Percentiles rank a stretch among this genome's conserved stretches.
These are phyloP conservation scores for Drosophila formosana DNA, from an alignment of 2,888 invertebrate species.

Conservation along the genomic window DNA sequence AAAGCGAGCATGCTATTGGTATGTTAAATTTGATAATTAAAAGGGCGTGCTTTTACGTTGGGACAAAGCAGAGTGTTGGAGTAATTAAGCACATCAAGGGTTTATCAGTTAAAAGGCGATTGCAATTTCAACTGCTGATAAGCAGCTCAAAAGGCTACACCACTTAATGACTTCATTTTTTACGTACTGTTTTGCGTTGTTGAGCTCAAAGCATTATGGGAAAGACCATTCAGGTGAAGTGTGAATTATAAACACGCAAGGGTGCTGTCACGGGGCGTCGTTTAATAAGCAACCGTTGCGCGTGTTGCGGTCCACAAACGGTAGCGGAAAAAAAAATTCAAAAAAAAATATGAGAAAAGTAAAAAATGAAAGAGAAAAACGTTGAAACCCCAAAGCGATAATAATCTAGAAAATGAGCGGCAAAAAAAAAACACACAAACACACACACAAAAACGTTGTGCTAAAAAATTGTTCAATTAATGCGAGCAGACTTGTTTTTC, in stretches of 20 bases:
- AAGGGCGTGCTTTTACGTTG: neutral
- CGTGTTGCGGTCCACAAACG: constrained; percentile 43
- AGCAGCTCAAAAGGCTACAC: constrained; percentile 34
- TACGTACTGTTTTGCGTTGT: constrained; percentile 3
- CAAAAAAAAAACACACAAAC: constrained; percentile 23
- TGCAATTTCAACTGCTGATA: constrained; percentile 53
- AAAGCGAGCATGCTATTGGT: neutral
- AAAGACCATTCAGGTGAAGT: constrained; percentile 64
- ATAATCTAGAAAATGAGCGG: constrained; percentile 66
- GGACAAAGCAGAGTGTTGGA: neutral
- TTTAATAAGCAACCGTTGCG: constrained; percentile 58
- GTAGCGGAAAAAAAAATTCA: neutral
- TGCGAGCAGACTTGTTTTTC: constrained; percentile 57
- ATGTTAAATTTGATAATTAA: constrained; percentile 15
- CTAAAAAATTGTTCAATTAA: constrained; percentile 76
- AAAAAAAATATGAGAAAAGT: neutral
- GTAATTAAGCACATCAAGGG: constrained; percentile 19
- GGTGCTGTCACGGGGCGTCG: constrained; percentile 41
- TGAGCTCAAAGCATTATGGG: constrained; percentile 30
- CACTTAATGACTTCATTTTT: constrained; percentile 67
- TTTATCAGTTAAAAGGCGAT: constrained; percentile 25
- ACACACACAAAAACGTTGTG: constrained; percentile 37
- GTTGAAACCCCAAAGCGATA: constrained; percentile 59
- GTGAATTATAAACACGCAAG: constrained; percentile 78
- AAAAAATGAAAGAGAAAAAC: constrained; percentile 31